A percentile compares a stretch with the other conserved stretches of the same genome.
phyloP scores from a whole-genome alignment of 2,888 invertebrate species.

The Drosophila koepferae region DNA sequence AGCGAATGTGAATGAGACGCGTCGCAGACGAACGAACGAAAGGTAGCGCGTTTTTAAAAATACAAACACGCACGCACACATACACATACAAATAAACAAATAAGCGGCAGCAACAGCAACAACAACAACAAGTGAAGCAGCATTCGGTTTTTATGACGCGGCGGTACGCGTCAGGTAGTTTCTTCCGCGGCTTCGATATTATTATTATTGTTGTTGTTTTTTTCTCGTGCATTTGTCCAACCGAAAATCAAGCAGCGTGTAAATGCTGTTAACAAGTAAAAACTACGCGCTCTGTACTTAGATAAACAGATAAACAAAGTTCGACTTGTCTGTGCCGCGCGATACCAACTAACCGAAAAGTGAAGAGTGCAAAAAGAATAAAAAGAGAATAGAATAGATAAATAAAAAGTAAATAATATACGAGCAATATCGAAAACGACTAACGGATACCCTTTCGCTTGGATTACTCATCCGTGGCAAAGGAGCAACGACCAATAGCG shows the following conservation, averaged over 20 bases:
- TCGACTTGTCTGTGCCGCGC: conserved; percentile 1
- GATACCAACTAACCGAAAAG: conserved; percentile 16
- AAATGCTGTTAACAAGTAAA: conserved; percentile 67
- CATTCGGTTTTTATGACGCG: conserved; percentile 73
- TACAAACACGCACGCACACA: conserved; percentile 41
- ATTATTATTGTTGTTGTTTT: conserved; percentile 42
- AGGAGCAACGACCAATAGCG: conserved; percentile 61
- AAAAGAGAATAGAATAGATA: neutral
- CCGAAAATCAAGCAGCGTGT: conserved; percentile 63
- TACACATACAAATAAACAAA: conserved; percentile 20
- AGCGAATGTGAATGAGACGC: conserved; percentile 64
- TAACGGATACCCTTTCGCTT: conserved; percentile 33
- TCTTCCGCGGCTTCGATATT: conserved; percentile 35
- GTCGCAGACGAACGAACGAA: conserved; percentile 43
- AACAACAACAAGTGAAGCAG: conserved; percentile 35
- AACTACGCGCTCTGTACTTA: conserved; percentile 30
- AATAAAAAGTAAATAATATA: neutral
- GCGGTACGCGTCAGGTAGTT: conserved; percentile 72
- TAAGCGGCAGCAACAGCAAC: conserved; percentile 30
- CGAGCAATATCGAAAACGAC: neutral
- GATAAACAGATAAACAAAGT: conserved; percentile 42
- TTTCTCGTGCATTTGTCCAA: conserved; percentile 40
- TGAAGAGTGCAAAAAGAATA: conserved; percentile 9
- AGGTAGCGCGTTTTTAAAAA: conserved; percentile 63
- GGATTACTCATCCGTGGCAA: conserved; percentile 68